phyloP scores from a whole-genome alignment of 2,888 invertebrate species.

The Macrophya alboannulata region DNA sequence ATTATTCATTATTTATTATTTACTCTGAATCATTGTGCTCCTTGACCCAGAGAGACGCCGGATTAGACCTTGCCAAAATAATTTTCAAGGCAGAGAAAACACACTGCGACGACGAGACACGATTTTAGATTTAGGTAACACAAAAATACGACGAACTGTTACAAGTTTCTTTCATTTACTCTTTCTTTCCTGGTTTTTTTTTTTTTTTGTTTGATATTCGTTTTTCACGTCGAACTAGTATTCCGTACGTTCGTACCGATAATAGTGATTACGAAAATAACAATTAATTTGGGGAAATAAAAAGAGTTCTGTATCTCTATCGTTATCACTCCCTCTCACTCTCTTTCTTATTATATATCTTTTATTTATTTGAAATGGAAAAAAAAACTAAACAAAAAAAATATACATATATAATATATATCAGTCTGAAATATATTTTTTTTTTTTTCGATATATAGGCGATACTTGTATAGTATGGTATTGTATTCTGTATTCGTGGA shows the following conservation, averaged over 20 bases:
- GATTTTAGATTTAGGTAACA: neutral
- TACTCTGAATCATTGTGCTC: conserved; percentile 7
- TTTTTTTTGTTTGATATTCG: no score
- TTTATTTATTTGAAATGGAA: neutral
- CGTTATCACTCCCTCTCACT: no score
- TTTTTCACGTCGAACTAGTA: neutral
- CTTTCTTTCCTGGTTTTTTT: neutral
- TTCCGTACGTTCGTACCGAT: neutral
- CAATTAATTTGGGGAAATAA: neutral
- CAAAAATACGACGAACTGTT: neutral
- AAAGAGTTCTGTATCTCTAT: neutral
- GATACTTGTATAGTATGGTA: no score
- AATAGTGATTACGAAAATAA: neutral
- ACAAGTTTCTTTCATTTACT: neutral
- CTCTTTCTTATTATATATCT: neutral
- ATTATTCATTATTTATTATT: neutral
- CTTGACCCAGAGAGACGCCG: conserved; percentile 38
- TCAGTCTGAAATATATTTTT: neutral
- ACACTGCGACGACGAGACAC: neutral
- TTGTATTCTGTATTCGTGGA: neutral
- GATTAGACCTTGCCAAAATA: conserved; percentile 22
- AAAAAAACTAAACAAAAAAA: no score
- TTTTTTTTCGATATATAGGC: neutral
- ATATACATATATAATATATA: neutral
- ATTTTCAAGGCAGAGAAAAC: neutral